phyloP scores from a whole-genome alignment of 1,140 invertebrate species.

The Eumaeus atala region DNA sequence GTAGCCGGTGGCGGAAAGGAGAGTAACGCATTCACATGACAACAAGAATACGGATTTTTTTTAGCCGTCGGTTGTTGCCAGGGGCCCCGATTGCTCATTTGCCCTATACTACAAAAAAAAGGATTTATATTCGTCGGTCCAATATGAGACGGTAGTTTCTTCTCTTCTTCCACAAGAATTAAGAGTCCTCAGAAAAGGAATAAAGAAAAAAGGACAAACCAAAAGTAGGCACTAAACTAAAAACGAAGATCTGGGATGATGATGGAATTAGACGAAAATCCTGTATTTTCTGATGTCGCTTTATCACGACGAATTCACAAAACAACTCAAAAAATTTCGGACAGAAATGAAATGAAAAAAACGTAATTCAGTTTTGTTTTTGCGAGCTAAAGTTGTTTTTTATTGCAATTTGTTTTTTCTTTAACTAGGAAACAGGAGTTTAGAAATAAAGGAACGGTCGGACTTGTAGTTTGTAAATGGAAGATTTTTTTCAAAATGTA shows the following conservation, averaged over 20 bases:
- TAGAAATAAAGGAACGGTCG: no score
- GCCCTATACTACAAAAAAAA: no score
- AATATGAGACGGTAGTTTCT: neutral
- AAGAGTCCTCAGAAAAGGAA: neutral
- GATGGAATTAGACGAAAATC: neutral
- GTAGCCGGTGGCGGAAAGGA: no score
- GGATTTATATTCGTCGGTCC: neutral
- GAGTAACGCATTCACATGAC: no score
- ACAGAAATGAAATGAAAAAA: neutral
- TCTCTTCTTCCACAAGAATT: neutral
- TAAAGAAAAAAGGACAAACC: neutral
- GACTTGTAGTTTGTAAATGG: no score
- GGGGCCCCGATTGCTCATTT: no score
- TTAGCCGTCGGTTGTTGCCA: no score
- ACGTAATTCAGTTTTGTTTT: neutral
- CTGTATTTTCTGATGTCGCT: neutral
- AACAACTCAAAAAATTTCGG: neutral
- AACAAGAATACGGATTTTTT: no score
- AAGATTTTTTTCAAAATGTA: no score
- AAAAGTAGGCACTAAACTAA: neutral
- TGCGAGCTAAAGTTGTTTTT: slow-evolving; percentile 1
- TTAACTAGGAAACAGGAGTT: no score
- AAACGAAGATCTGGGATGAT: neutral
- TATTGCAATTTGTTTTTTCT: slow-evolving; percentile 1
- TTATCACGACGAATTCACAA: slow-evolving; percentile 1